phyloP scores from a whole-genome alignment of 2,113 vertebrate genomes.

The Lasiurus borealis region DNA sequence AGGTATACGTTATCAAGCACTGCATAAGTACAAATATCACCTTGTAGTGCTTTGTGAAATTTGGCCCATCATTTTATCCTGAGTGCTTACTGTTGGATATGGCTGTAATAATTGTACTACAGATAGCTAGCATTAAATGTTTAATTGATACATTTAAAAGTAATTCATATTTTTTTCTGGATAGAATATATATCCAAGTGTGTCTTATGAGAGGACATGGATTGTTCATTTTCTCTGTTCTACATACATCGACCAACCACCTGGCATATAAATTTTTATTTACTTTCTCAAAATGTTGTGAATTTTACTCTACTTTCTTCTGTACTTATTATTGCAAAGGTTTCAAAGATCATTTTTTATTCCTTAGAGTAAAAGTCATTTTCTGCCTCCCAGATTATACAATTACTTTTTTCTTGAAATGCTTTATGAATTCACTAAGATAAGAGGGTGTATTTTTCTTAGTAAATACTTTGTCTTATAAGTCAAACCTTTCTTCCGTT shows the following conservation, averaged over 20 bases:
- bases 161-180: not conserved
- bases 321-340: not conserved
- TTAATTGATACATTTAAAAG: not conserved
- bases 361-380: not conserved
- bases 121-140: not conserved
- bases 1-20: not conserved
- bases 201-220: not conserved
- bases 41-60: not conserved
- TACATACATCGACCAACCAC: not conserved
- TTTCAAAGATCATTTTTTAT: constrained; percentile 32
- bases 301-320: constrained; percentile 11
- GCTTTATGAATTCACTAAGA: not conserved
- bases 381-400: not conserved
- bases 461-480: constrained; percentile 32
- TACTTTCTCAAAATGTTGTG: not conserved
- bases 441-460: constrained; percentile 31
- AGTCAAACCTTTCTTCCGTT: constrained; percentile 1
- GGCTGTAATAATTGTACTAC: not conserved
- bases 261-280: not conserved
- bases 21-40: not conserved
- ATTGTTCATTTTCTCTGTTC: not conserved
- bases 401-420: constrained; percentile 36
- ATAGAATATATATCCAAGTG: not conserved
- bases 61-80: constrained; percentile 1
- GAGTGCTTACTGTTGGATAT: not conserved